Evolutionary conservation across 2,888 invertebrate genomes (phyloP).

Genomic region (Orthosia gothica): DNA sequence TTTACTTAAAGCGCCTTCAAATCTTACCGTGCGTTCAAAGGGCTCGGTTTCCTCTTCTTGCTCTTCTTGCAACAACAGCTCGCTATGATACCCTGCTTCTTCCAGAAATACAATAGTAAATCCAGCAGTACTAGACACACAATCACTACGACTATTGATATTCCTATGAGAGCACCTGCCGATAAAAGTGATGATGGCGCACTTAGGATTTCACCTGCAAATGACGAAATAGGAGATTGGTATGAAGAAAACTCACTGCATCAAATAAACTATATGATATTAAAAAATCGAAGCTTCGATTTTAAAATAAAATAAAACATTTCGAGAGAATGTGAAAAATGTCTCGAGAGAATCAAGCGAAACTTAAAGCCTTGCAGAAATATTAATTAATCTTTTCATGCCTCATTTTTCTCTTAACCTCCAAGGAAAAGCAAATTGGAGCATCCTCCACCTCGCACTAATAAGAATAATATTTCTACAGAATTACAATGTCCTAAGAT

Average conservation of each 20-base stretch:
- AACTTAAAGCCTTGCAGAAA: not conserved
- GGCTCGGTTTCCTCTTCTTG: constrained; percentile 87
- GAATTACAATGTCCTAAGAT: not conserved
- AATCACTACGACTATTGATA: constrained; percentile 95
- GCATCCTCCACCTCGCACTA: not conserved
- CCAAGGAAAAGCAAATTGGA: not conserved
- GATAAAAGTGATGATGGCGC: constrained; percentile 85
- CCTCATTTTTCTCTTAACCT: not conserved
- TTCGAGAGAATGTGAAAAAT: no score
- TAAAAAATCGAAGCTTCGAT: no score
- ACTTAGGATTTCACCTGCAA: constrained; percentile 21
- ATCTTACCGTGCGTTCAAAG: constrained; percentile 83
- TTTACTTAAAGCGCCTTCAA: not conserved
- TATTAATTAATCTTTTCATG: not conserved
- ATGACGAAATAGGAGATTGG: not conserved
- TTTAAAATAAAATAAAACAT: no score
- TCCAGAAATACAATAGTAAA: constrained; percentile 93
- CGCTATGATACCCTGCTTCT: constrained; percentile 93
- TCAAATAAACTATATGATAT: no score
- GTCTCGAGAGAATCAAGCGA: not conserved
- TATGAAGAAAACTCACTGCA: no score
- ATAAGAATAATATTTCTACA: constrained; percentile 9
- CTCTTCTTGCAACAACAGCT: constrained; percentile 92
- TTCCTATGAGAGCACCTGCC: constrained; percentile 94
- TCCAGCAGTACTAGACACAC: constrained; percentile 95